Conservation (phyloP, 2,888 invertebrate species). For the Chironomus tentans region DNA sequence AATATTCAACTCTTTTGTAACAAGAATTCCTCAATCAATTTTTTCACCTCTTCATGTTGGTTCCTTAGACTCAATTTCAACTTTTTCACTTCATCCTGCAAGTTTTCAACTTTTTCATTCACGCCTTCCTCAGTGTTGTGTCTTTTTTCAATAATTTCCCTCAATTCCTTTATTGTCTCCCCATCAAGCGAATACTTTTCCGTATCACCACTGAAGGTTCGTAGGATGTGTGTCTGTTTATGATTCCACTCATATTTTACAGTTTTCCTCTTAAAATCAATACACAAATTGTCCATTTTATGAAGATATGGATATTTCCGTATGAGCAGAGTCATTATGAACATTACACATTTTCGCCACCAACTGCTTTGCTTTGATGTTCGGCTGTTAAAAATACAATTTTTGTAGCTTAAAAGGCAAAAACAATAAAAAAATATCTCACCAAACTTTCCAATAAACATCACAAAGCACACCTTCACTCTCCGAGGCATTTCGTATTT, state of each 20-base stretch:
- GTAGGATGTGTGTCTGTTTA: not conserved
- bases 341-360: not conserved
- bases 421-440: not conserved
- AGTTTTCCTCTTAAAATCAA: constrained; percentile 16
- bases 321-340: constrained; percentile 1
- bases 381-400: not conserved
- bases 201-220: not conserved
- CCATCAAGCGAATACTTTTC: not conserved
- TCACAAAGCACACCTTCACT: constrained; percentile 20
- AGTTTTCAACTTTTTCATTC: constrained; percentile 10
- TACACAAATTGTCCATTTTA: constrained; percentile 23
- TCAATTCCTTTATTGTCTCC: constrained; percentile 7
- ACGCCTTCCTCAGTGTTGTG: not conserved
- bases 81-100: constrained; percentile 10
- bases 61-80: not conserved
- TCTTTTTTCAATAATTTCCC: not conserved
- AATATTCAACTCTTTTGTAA: not conserved
- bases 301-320: constrained; percentile 19
- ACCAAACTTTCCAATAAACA: constrained; percentile 22
- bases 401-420: not conserved
- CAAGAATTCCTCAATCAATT: not conserved
- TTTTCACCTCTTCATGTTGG: constrained; percentile 22
- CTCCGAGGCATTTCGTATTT: constrained; percentile 11
- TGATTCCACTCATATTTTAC: constrained; percentile 18
- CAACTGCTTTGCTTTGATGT: not conserved